Evolutionary conservation across 2,113 vertebrate genomes (phyloP).

Genomic region (human): DNA sequence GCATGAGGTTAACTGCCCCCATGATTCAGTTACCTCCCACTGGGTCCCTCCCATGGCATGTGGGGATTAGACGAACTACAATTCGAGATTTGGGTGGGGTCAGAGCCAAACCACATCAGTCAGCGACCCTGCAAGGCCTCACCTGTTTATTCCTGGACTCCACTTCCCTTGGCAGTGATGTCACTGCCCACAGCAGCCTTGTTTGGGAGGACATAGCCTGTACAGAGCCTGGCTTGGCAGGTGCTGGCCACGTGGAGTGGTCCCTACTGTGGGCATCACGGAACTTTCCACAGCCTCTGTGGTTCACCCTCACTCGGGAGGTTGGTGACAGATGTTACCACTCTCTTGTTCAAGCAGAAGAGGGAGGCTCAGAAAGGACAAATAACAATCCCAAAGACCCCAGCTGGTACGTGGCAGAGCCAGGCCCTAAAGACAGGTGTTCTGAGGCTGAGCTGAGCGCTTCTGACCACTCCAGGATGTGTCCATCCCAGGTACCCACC

Average conservation of each 20-base stretch:
- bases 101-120: too few species aligned
- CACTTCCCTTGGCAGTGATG: too few species aligned
- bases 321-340: accelerated
- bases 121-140: background rate
- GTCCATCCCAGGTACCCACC: background rate
- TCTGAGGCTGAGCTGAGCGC: too few species aligned
- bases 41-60: too few species aligned
- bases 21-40: too few species aligned
- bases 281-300: too few species aligned
- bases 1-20: too few species aligned
- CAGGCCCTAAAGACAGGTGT: too few species aligned
- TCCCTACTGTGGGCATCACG: accelerated
- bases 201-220: background rate
- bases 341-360: background rate
- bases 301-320: accelerated
- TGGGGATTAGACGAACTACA: too few species aligned
- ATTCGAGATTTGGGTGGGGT: too few species aligned
- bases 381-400: accelerated
- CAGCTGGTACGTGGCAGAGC: accelerated
- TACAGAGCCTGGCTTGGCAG: background rate
- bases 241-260: accelerated
- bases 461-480: background rate
- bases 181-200: accelerated
- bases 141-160: background rate
- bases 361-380: accelerated